Evolutionary conservation across 2,888 invertebrate species (phyloP), one percentile per base, ranked within the genome.

Genomic region (Ellobium chinense): DNA sequence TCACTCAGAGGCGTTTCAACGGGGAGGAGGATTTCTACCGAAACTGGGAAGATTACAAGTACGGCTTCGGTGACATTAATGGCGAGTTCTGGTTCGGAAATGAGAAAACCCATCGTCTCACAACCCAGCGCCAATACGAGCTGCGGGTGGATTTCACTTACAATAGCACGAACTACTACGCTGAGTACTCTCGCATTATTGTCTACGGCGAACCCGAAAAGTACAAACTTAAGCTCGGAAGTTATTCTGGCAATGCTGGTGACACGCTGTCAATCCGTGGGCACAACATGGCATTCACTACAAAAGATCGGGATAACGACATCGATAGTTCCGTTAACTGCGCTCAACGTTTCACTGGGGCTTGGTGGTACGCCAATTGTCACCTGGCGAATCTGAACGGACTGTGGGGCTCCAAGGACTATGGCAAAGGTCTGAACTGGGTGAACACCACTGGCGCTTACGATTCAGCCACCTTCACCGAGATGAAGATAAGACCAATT

Each of bases 251-350:
- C 0, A 85, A 87, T 77, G 90, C 90, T 69, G 92, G 92, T 9
- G 54, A 69, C 27, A 92, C 92, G 83, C 91, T 91, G 0, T 77
- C 92, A 5, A 89, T 88, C 70, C 88, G 88, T 84, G 91, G 92
- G 74, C 89, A 92, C 80, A 88, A 86, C 24, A 90, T 89, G 89
- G 87, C 88, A 27, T 92, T 92, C 85, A 91, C 90, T 76, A 92
- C 92, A 1, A 87, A 87, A 60, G 92, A 92, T 84, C 84, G 84
- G n/a, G 92, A 92, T 87, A 92, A 92, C 83, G 92, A 92, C 79
- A 84, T 87, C 24, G 87, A 89, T 82, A 0, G 4, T 1, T 84
- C 84, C 62, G 85, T 89, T 14, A 90, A 91, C 85, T 92, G 92
- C 80, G 92, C 92, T 0, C 87, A 83, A 0, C 90, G 89, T 29